phyloP scores from a whole-genome alignment of 2,113 vertebrate genomes.

The Cynocephalus volans region DNA sequence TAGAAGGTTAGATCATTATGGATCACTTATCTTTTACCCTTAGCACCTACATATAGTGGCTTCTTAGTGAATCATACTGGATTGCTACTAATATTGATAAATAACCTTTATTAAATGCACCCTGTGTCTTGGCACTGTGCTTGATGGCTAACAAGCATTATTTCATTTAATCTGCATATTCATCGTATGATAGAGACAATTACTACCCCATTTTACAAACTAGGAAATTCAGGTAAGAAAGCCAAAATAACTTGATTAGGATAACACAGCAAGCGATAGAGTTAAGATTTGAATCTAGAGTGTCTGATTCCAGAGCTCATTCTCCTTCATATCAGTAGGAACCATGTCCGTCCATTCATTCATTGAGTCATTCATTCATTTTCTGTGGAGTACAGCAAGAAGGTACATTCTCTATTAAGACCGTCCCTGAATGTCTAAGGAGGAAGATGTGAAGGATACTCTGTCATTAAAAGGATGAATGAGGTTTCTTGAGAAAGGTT shows the following conservation, averaged over 20 bases:
- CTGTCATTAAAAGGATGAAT: slow-evolving; percentile 9
- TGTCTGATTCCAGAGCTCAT: slow-evolving; percentile 25
- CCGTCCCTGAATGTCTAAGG: slow-evolving; percentile 16
- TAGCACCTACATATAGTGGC: neutral
- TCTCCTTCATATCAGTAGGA: slow-evolving; percentile 9
- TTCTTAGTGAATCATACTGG: slow-evolving; percentile 46
- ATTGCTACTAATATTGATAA: slow-evolving; percentile 6
- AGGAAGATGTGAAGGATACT: slow-evolving; percentile 20
- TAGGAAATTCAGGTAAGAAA: slow-evolving; percentile 46
- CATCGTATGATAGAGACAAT: neutral
- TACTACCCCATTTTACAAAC: slow-evolving; percentile 40
- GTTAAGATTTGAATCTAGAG: slow-evolving; percentile 18
- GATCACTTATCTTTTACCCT: slow-evolving; percentile 14
- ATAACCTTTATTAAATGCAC: slow-evolving; percentile 19
- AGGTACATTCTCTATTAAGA: neutral
- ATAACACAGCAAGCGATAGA: neutral
- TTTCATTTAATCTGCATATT: slow-evolving; percentile 11
- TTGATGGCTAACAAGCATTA: slow-evolving; percentile 1
- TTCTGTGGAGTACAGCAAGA: neutral
- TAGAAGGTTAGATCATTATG: neutral
- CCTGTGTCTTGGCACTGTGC: neutral
- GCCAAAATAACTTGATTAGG: neutral
- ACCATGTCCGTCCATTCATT: neutral
- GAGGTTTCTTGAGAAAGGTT: slow-evolving; percentile 6
- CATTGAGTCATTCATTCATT: neutral